Conservation (phyloP, 2,797 vertebrate species). For the Chelidonichthys spinosus region DNA sequence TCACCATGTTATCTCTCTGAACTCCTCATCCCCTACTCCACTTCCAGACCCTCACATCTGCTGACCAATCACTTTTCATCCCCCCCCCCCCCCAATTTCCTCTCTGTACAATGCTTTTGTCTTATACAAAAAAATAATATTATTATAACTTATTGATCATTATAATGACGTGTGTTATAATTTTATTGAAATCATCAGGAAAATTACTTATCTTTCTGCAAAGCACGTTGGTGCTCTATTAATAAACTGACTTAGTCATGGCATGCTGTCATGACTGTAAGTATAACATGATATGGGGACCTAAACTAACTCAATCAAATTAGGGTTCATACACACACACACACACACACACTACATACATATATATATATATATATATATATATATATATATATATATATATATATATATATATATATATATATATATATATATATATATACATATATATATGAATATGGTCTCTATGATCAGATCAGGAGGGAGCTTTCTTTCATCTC, state of each 20-base stretch:
- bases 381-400: too few relatives aligned
- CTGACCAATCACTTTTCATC: too few relatives aligned
- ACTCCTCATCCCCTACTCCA: too few relatives aligned
- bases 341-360: background rate
- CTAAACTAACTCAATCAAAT: background rate
- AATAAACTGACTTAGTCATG: background rate
- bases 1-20: too few relatives aligned
- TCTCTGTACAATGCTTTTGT: too few relatives aligned
- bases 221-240: background rate
- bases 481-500: constrained; percentile 1
- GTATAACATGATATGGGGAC: background rate
- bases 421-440: too few relatives aligned
- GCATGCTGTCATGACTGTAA: background rate
- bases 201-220: background rate
- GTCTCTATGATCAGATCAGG: background rate
- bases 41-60: too few relatives aligned
- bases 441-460: too few relatives aligned
- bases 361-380: too few relatives aligned
- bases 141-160: background rate
- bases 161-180: background rate
- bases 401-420: too few relatives aligned
- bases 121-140: background rate
- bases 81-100: background rate
- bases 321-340: background rate
- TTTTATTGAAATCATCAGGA: background rate